Evolutionary conservation across 2,113 vertebrate genomes (phyloP).

Genomic region (Scopus umbretta): DNA sequence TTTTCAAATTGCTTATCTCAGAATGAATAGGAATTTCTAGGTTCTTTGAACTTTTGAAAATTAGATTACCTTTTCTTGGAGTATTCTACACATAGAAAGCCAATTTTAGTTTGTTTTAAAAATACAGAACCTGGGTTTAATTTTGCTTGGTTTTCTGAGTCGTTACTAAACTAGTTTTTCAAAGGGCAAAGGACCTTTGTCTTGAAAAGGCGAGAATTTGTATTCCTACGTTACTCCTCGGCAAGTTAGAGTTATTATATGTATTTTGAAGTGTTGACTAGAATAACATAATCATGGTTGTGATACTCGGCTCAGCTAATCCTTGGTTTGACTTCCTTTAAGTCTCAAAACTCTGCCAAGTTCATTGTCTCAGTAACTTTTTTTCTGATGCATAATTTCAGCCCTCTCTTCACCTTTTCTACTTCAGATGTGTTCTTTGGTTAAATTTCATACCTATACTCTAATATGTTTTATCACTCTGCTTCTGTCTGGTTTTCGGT

Average conservation of each 20-base stretch:
- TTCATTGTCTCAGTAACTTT: neutral
- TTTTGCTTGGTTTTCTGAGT: neutral
- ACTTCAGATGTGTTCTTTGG: neutral
- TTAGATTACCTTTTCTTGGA: neutral
- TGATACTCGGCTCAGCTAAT: neutral
- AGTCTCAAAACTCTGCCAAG: neutral
- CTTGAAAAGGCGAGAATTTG: neutral
- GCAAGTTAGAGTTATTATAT: neutral
- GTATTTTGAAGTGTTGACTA: neutral
- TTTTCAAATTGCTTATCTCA: neutral
- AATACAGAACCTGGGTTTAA: neutral
- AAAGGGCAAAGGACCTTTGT: neutral
- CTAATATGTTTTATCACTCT: neutral
- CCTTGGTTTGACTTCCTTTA: neutral
- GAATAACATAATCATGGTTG: neutral
- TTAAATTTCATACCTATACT: neutral
- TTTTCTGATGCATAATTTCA: neutral
- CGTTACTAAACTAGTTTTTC: neutral
- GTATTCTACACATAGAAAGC: neutral
- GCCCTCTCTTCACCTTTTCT: neutral
- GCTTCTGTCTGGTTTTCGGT: neutral
- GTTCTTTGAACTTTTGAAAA: neutral
- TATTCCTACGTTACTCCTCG: neutral
- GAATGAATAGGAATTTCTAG: neutral
- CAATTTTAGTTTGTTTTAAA: neutral